Conservation (phyloP, 2,113 vertebrate genomes). For the Nymphicus hollandicus region DNA sequence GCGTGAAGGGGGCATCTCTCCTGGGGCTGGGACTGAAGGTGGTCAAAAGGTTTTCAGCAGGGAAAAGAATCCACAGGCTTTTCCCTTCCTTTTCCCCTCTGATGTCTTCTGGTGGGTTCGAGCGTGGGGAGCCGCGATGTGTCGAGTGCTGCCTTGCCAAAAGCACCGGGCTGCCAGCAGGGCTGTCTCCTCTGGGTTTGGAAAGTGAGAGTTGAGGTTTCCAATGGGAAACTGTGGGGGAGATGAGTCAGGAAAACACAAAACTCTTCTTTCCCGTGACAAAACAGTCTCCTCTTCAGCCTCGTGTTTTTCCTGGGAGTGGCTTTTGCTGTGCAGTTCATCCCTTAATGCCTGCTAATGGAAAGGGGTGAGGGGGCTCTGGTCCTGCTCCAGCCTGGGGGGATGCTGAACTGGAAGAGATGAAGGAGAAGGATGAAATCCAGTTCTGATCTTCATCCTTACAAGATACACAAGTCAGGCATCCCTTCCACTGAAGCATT, state of each 20-base stretch:
- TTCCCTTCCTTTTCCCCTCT: not conserved
- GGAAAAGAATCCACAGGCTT: not conserved
- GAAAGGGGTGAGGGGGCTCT: not conserved
- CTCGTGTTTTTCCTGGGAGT: not conserved
- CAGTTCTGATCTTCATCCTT: not conserved
- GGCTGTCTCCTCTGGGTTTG: not conserved
- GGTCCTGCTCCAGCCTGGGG: not conserved
- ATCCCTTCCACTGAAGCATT: not conserved
- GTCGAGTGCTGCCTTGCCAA: slow-evolving; percentile 4
- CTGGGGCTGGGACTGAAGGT: not conserved
- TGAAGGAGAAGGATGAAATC: not conserved
- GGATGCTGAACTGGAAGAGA: not conserved
- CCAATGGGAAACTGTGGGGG: slow-evolving; percentile 11
- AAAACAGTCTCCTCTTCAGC: not conserved
- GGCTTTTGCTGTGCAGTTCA: not conserved
- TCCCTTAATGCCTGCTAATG: not conserved
- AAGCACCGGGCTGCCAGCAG: not conserved
- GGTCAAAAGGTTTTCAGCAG: not conserved
- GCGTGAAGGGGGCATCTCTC: not conserved
- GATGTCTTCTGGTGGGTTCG: not conserved
- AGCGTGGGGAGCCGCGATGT: not conserved
- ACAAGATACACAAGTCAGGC: not conserved
- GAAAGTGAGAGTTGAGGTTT: slow-evolving; percentile 4
- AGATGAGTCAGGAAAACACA: slow-evolving; percentile 40
- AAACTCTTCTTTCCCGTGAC: not conserved